Evolutionary conservation across 2,113 vertebrate species (phyloP), one percentile per base, ranked within the genome.

Genomic region (Orycteropus afer): DNA sequence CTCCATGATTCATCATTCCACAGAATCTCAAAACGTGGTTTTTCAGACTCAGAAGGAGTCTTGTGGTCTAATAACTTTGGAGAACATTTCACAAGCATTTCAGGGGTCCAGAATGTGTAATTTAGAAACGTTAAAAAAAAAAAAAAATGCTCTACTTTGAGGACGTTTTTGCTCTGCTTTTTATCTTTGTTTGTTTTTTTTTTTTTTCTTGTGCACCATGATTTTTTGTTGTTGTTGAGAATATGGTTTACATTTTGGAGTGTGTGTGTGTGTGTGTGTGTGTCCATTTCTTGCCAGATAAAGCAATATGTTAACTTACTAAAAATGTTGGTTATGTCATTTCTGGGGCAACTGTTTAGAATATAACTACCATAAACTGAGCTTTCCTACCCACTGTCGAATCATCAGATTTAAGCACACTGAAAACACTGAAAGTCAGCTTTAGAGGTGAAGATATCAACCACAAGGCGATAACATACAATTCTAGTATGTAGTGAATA

Each of bases 61-160:
- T 15, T 55, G 80, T 34, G 47, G 42, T 82, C 90, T 96, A 92
- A 77, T 77, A 7, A 79, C 40, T 79, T 77, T 71, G 84, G 80
- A 67, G n/a, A 29, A 55, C 57, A 84, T 65, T 93, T 61, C 34
- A 90, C 40, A 45, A 91, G 89, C 76, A 65, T 57, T 87, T 91
- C 90, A 23, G 22, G 74, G 53, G 18, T 78, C 37, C 51, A 78
- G 92, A 88, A 74, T 79, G 42, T 74, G 12, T 71, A 55, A 74
- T 76, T 51, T 81, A 82, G 77, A 59, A 69, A 85, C 61, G 87
- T 94, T 77, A 57, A 94, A 73, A 40, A 88, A 93, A 92, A 73
- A 57, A 94, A 73, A 40, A 88, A 93, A 92, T 63, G 27, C 4
- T 40, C 51, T 40, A 67, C 42, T 74, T 88, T 78, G 22, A 74